Percentiles rank a stretch among this genome's conserved stretches.
Conservation (phyloP, 2,888 invertebrate genomes). For the Cephus nigrinus region DNA sequence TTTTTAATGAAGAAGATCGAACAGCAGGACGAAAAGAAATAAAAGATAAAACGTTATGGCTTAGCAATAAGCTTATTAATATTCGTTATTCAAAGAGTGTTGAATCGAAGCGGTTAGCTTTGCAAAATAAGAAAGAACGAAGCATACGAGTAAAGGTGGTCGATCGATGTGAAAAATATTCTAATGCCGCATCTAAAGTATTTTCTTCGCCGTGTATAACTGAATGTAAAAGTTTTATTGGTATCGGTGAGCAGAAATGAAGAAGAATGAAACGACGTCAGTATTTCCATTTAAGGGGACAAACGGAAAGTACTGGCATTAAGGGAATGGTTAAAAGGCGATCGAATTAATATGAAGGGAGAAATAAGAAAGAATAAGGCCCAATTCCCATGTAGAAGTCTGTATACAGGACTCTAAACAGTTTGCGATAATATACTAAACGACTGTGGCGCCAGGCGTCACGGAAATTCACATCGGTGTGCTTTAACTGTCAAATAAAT, state of each 20-base stretch:
- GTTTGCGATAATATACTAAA: constrained; percentile 21
- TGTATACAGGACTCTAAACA: constrained; percentile 20
- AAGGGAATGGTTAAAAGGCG: not conserved
- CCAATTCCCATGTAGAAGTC: constrained; percentile 9
- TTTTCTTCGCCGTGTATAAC: not conserved
- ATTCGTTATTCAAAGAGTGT: not conserved
- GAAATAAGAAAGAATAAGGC: constrained; percentile 9
- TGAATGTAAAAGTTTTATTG: not conserved
- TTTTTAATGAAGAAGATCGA: not conserved
- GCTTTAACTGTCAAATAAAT: constrained; percentile 35
- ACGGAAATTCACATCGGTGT: constrained; percentile 27
- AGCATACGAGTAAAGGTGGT: not conserved
- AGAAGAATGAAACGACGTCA: not conserved
- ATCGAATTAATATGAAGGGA: constrained; percentile 14
- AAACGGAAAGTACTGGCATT: not conserved
- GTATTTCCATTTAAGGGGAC: not conserved
- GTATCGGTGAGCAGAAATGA: not conserved
- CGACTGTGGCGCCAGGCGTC: constrained; percentile 27
- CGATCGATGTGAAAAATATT: not conserved
- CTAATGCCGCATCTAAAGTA: not conserved
- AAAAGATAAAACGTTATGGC: not conserved
- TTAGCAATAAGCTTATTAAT: not conserved
- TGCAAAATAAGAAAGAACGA: not conserved
- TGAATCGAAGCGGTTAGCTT: not conserved
- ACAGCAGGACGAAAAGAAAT: too few relatives aligned